Evolutionary conservation across 2,797 vertebrate genomes (phyloP), one percentile per base, ranked within the genome.

Genomic region (Hippocampus kuda): DNA sequence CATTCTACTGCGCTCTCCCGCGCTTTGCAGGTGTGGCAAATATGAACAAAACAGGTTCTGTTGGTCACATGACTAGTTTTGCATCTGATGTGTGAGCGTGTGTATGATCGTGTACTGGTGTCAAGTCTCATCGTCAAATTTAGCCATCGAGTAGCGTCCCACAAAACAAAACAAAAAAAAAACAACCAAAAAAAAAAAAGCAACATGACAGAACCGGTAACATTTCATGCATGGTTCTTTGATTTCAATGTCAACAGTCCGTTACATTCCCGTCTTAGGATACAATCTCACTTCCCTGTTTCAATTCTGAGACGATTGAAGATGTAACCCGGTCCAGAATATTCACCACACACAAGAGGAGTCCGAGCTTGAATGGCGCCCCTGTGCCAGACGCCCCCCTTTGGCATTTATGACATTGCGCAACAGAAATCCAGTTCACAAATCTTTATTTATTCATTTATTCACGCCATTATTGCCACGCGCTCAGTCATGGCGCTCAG

Each of bases 21-120:
- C n/a, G 26, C 26, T 26, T 15, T 48, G 63, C 8, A 27, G 63
- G 20, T 54, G 27, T 67, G 56, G 51, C 53, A 18, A 13, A 67
- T 53, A 10, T 30, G 26, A 13, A 38, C 34, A 38, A 34, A 67
- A 67, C 53, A 42, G 66, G 66, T 57, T 67, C 12, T 54, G 65
- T 26, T 44, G 51, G 38, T 67, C 34, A 42, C 51, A n/a, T 56
- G 30, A 41, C 10, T 15, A 22, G 22, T 41, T 67, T 54, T 2
- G 16, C 34, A 67, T 56, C 41, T 1, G 38, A 12, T 16, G 41
- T 16, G 5, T 63, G 6, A n/a, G 3, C 22, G 60, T 41, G 24
- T 41, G 34, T n/a, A 9, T 62, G 8, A 41, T 9, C 4, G 16
- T 20, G 59, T 18, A 16, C 20, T 18, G 18, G 30, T 60, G 59